These are phyloP conservation scores for Chelonus insularis DNA, from an alignment of 1,140 invertebrate species.

Conservation along the genomic window DNA sequence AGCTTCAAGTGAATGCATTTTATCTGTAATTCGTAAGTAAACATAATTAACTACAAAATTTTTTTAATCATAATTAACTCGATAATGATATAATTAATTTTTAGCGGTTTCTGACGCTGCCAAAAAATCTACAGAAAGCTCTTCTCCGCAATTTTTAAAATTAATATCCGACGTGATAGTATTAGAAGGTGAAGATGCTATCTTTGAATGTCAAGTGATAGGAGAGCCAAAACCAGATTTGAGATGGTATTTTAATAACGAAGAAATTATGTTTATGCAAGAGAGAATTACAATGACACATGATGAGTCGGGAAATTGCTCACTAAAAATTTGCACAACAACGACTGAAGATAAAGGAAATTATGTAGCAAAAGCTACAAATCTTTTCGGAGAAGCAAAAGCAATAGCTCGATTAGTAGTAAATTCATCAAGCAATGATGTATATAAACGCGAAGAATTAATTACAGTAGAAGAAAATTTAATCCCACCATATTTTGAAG, in stretches of 20 bases:
- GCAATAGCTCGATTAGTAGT: constrained; percentile 79
- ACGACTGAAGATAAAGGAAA: constrained; percentile 71
- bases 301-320: constrained; percentile 62
- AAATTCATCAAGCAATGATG: constrained; percentile 59
- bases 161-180: constrained; percentile 70
- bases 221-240: constrained; percentile 73
- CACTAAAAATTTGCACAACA: constrained; percentile 64
- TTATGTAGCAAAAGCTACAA: constrained; percentile 75
- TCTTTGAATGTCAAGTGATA: constrained; percentile 71
- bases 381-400: constrained; percentile 75
- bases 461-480: constrained; percentile 64
- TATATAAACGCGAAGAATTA: constrained; percentile 49
- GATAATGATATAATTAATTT: no score
- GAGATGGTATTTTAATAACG: constrained; percentile 76
- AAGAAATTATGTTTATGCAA: constrained; percentile 59
- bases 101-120: constrained; percentile 16
- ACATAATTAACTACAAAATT: no score
- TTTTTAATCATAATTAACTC: no score
- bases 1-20: constrained; percentile 72
- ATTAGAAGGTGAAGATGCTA: constrained; percentile 70
- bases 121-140: constrained; percentile 10
- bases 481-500: constrained; percentile 67
- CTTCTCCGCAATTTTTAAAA: constrained; percentile 70
- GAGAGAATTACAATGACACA: constrained; percentile 58
- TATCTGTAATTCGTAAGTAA: constrained; percentile 62